phyloP scores from a whole-genome alignment of 2,113 vertebrate species.

The Anser brachyrhynchus region DNA sequence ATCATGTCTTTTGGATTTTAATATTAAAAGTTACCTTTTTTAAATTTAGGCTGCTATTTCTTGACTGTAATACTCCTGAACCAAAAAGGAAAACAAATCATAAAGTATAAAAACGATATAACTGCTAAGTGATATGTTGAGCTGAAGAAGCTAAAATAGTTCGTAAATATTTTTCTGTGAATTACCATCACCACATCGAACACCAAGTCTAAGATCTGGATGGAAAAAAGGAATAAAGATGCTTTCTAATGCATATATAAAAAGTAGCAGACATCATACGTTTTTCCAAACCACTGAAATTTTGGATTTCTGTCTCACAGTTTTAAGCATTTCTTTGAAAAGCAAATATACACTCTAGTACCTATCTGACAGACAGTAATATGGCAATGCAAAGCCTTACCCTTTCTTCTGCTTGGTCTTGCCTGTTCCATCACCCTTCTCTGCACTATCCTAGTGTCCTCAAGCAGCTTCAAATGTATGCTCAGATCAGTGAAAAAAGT shows the following conservation, averaged over 20 bases:
- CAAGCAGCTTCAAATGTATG: not conserved
- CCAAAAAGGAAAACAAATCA: not conserved
- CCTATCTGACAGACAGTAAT: not conserved
- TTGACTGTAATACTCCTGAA: not conserved
- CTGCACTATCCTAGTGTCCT: not conserved
- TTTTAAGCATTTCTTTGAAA: not conserved
- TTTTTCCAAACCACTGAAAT: not conserved
- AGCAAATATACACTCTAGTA: too few relatives aligned
- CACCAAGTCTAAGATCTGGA: not conserved
- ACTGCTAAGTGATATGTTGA: not conserved
- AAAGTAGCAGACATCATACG: not conserved
- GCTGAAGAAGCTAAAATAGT: not conserved
- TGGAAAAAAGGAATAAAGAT: not conserved
- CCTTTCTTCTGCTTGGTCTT: not conserved
- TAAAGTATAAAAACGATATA: not conserved
- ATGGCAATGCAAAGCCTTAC: not conserved
- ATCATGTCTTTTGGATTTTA: not conserved
- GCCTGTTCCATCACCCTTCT: not conserved
- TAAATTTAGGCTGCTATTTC: not conserved
- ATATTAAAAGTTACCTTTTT: not conserved
- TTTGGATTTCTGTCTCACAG: not conserved
- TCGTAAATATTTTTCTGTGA: not conserved
- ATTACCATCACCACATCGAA: not conserved
- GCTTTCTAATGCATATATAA: not conserved
- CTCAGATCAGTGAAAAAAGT: not conserved